A percentile compares a stretch with the other conserved stretches of the same genome.
These are phyloP conservation scores for Oncorhynchus mykiss DNA, from an alignment of 2,113 vertebrate genomes.

Conservation along the genomic window DNA sequence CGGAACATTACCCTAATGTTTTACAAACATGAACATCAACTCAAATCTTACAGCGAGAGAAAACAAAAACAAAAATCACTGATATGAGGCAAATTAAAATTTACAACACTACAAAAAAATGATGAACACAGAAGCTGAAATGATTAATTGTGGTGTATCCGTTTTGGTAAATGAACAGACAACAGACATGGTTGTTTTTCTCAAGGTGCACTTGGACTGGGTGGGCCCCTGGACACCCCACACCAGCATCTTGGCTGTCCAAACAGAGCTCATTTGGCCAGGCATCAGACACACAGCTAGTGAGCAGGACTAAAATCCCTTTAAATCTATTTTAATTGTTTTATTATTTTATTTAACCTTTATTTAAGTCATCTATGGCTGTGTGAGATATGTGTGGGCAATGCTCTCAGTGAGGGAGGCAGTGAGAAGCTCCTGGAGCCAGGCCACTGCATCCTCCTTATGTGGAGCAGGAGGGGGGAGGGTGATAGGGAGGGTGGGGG, in stretches of 20 bases:
- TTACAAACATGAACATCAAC: background rate
- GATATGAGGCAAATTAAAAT: background rate
- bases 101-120: background rate
- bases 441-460: slow-evolving; percentile 61
- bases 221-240: slow-evolving; percentile 12
- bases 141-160: background rate
- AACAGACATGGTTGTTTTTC: background rate
- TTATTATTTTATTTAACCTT: no score
- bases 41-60: background rate
- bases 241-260: slow-evolving; percentile 10
- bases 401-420: slow-evolving; percentile 42
- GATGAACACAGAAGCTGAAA: background rate
- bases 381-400: slow-evolving; percentile 51
- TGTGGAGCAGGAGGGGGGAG: slow-evolving; percentile 56
- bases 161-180: background rate
- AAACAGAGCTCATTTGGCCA: slow-evolving; percentile 41
- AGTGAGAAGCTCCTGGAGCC: slow-evolving; percentile 55
- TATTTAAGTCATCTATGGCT: slow-evolving; percentile 23
- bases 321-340: slow-evolving; percentile 28
- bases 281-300: slow-evolving; percentile 42
- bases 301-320: slow-evolving; percentile 40
- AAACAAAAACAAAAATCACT: background rate
- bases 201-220: slow-evolving; percentile 6
- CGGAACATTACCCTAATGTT: background rate
- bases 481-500: slow-evolving; percentile 16